Percentiles rank a stretch among this genome's conserved stretches.
These are phyloP conservation scores for Melitaea athalia DNA, from an alignment of 2,888 invertebrate genomes.

Conservation along the genomic window DNA sequence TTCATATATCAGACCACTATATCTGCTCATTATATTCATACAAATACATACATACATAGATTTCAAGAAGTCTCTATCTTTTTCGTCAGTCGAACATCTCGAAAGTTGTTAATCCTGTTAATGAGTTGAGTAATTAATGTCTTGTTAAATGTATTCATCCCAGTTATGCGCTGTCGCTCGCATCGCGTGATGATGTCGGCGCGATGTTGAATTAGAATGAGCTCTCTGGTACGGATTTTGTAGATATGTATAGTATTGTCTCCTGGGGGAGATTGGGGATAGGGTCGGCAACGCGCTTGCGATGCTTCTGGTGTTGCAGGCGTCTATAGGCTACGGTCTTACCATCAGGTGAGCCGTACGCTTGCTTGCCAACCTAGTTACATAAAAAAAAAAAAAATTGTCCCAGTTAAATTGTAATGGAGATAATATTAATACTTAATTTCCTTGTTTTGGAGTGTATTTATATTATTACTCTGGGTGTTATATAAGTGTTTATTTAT, in stretches of 20 bases:
- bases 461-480: too few species aligned
- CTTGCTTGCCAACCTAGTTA: too few species aligned
- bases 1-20: too few species aligned
- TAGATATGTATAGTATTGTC: neutral
- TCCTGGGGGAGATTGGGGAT: too few species aligned
- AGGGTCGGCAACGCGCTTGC: too few species aligned
- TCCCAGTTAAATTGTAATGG: neutral
- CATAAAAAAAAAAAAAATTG: too few species aligned
- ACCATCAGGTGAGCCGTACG: too few species aligned
- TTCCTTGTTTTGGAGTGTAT: neutral
- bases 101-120: constrained; percentile 22
- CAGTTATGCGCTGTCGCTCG: constrained; percentile 9
- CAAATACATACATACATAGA: neutral
- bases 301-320: too few species aligned
- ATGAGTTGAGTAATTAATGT: constrained; percentile 24
- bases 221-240: neutral
- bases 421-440: neutral
- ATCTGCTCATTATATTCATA: too few species aligned
- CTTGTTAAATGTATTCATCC: constrained; percentile 7
- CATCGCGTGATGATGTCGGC: neutral
- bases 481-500: too few species aligned
- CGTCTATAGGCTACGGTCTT: too few species aligned
- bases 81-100: constrained; percentile 10
- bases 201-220: constrained; percentile 1
- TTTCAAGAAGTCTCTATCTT: constrained; percentile 1